These are phyloP conservation scores for Leptocoma aspasia DNA, from an alignment of 2,113 vertebrate species.

Conservation along the genomic window DNA sequence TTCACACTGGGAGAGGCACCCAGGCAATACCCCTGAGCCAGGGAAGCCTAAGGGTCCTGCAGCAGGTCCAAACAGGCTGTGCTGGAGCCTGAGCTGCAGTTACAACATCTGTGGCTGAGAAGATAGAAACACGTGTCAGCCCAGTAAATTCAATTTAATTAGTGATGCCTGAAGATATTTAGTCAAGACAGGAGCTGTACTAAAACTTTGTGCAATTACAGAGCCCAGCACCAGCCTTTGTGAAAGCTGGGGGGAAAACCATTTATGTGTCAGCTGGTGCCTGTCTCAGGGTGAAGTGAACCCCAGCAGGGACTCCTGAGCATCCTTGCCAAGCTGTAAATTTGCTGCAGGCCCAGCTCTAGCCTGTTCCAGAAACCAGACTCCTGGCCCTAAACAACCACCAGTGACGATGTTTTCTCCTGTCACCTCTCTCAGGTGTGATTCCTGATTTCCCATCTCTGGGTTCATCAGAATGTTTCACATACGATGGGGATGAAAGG, in stretches of 20 bases:
- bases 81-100: not conserved
- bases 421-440: not conserved
- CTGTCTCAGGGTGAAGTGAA: not conserved
- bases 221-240: not conserved
- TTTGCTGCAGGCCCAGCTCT: not conserved
- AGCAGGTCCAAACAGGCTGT: not conserved
- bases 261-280: not conserved
- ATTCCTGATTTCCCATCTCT: not conserved
- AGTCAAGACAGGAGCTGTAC: not conserved
- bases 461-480: fast-evolving
- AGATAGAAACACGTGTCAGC: not conserved
- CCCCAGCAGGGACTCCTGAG: not conserved
- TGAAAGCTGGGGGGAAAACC: not conserved
- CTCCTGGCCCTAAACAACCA: not conserved
- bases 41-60: not conserved
- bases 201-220: not conserved
- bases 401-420: fast-evolving
- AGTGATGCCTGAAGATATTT: not conserved
- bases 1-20: not conserved
- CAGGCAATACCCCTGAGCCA: not conserved
- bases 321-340: not conserved
- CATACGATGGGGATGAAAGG: not conserved
- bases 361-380: not conserved
- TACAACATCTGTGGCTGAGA: not conserved
- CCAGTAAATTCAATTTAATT: not conserved